Percentiles rank a stretch among this genome's conserved stretches.
Conservation (phyloP, 2,797 vertebrate species). For the Loris lydekkerianus region DNA sequence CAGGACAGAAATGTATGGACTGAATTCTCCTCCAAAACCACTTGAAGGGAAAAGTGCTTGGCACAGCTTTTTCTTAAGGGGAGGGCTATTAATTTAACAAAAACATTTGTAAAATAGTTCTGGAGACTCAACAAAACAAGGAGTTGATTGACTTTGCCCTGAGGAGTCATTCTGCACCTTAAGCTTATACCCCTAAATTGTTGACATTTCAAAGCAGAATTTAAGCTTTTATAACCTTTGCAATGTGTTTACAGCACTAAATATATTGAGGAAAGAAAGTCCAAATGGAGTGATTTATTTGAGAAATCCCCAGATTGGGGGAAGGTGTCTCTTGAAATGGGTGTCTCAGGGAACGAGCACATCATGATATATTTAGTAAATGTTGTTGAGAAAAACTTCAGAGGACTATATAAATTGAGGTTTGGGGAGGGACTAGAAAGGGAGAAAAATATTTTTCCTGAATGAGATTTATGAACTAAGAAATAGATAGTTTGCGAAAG, state of each 20-base stretch:
- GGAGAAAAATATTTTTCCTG: slow-evolving; percentile 72
- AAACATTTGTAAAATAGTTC: slow-evolving; percentile 78
- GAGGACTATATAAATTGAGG: slow-evolving; percentile 64
- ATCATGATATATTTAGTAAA: slow-evolving; percentile 78
- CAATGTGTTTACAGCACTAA: slow-evolving; percentile 68
- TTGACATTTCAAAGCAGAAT: slow-evolving; percentile 75
- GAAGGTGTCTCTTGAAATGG: slow-evolving; percentile 76
- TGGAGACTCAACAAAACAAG: slow-evolving; percentile 69
- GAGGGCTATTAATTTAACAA: slow-evolving; percentile 72
- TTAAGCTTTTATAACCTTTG: slow-evolving; percentile 74
- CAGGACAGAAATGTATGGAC: slow-evolving; percentile 64
- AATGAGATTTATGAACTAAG: slow-evolving; percentile 73
- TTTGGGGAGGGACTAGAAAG: slow-evolving; percentile 46
- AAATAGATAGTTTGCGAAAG: slow-evolving; percentile 67
- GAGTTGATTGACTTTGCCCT: slow-evolving; percentile 75
- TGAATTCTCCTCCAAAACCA: slow-evolving; percentile 76
- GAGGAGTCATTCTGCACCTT: slow-evolving; percentile 72
- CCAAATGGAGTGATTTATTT: slow-evolving; percentile 79
- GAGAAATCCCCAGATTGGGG: slow-evolving; percentile 69
- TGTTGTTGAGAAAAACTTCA: slow-evolving; percentile 65
- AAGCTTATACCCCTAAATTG: slow-evolving; percentile 43
- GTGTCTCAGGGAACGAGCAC: slow-evolving; percentile 69
- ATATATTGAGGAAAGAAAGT: slow-evolving; percentile 66
- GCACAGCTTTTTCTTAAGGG: slow-evolving; percentile 48
- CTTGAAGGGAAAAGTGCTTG: slow-evolving; percentile 72